Base-by-base conservation (phyloP, 1,140 invertebrate species). In the Drosophila bifasciata region DNA sequence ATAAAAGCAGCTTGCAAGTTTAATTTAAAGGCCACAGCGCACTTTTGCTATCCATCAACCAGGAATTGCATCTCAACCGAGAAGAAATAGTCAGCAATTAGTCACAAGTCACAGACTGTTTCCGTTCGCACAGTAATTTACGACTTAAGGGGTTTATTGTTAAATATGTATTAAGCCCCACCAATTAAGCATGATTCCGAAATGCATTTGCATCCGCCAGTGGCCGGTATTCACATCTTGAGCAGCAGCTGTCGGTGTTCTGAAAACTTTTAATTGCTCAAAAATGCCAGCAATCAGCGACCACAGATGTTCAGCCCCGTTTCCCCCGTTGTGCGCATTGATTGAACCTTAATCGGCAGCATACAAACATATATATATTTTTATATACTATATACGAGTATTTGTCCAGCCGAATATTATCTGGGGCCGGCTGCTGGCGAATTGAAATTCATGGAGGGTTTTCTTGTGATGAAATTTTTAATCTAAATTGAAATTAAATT, bases 401-500 rank as follows among this genome's bases (percentile, higher is more conserved):
- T 25, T 23, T 25, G 1, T 19, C 1, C 40, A 32, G 55, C 32
- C 23, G 64, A 67, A 56, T 68, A 67, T 67, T 41, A 68, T 28
- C 40, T 40, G 46, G 5, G 9, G 19, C 32, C 19, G 25, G 19
- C 41, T 50, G 23, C n/a, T 17, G 8, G 25, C 55, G 21, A 50
- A 28, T 68, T 28, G 16, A 13, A 51, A 60, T 53, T 67, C 49
- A 46, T 48, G 17, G n/a, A 15, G 19, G 36, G 45, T 5, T 63
- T 68, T 50, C 25, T 69, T 67, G 45, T n/a, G 64, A 8, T 66
- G 74, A 71, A 81, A 86, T 43, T 28, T 48, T 32, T 60, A 45
- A 70, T 70, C 77, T 63, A 74, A 80, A 67, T 70, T 63, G 16
- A 43, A 43, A 45, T 77, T 80, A 56, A 60, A 76, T 76, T 84